Conservation (phyloP, 1,140 invertebrate species). For the Tigriopus japonicus region DNA sequence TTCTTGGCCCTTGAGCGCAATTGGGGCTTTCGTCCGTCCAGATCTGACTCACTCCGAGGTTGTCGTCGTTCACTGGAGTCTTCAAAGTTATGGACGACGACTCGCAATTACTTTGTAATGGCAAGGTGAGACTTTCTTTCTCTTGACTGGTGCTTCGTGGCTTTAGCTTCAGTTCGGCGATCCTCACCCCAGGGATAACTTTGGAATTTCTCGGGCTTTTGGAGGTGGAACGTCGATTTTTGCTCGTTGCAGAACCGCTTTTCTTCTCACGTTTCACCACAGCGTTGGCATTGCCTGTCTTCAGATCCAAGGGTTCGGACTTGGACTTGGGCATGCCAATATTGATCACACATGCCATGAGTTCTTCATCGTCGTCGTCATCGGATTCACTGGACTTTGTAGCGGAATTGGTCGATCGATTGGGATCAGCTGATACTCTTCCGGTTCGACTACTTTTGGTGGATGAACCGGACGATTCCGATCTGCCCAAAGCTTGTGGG, state of each 20-base stretch:
- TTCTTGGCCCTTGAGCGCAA: neutral
- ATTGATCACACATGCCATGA: conserved; percentile 54
- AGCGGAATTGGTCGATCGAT: neutral
- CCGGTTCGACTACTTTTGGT: neutral
- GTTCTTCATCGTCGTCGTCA: conserved; percentile 40
- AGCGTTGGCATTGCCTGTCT: neutral
- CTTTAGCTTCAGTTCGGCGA: neutral
- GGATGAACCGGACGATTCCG: conserved; percentile 7
- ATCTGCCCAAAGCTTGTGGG: neutral
- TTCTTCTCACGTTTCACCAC: neutral
- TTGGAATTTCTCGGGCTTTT: conserved; percentile 8
- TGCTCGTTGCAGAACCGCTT: no score
- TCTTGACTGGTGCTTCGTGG: no score
- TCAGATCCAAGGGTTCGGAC: conserved; percentile 8
- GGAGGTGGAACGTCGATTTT: neutral
- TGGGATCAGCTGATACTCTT: neutral
- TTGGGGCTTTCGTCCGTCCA: neutral
- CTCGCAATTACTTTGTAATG: no score
- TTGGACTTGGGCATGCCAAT: conserved; percentile 45
- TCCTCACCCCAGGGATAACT: conserved; percentile 3
- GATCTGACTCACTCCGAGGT: no score
- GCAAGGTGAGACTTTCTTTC: no score
- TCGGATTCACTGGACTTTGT: conserved; percentile 22
- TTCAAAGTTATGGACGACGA: no score
- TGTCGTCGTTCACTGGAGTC: no score